phyloP scores from a whole-genome alignment of 2,113 vertebrate species.

The Hippolais icterina region DNA sequence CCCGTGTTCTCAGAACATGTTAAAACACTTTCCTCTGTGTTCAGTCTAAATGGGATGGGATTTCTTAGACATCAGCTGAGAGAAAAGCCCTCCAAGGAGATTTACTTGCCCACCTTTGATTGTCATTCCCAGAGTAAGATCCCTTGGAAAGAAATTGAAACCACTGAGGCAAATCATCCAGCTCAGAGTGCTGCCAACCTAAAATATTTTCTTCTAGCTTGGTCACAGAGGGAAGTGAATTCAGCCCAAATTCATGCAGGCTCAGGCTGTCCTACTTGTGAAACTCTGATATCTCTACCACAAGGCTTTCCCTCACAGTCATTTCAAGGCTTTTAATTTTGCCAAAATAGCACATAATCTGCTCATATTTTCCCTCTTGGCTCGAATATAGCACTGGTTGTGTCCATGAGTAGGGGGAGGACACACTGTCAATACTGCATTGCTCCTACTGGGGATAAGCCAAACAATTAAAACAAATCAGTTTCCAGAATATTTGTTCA shows the following conservation, averaged over 20 bases:
- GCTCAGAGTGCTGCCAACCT: not conserved
- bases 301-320: not conserved
- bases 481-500: not conserved
- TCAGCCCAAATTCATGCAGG: not conserved
- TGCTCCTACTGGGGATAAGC: not conserved
- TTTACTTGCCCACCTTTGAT: not conserved
- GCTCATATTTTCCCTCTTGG: not conserved
- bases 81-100: not conserved
- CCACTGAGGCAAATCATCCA: not conserved
- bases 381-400: not conserved
- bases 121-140: not conserved
- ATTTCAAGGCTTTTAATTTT: not conserved
- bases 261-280: not conserved
- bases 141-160: not conserved
- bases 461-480: not conserved
- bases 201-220: not conserved
- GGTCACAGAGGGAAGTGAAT: not conserved
- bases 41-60: not conserved
- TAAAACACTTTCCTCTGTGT: not conserved
- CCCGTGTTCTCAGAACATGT: rapidly evolving
- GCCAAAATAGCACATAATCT: not conserved
- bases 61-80: not conserved
- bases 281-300: not conserved
- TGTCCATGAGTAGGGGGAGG: not conserved
- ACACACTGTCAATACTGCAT: not conserved